Base-by-base conservation (phyloP, 2,797 vertebrate species). In the Ctenopoma kingsleyae region DNA sequence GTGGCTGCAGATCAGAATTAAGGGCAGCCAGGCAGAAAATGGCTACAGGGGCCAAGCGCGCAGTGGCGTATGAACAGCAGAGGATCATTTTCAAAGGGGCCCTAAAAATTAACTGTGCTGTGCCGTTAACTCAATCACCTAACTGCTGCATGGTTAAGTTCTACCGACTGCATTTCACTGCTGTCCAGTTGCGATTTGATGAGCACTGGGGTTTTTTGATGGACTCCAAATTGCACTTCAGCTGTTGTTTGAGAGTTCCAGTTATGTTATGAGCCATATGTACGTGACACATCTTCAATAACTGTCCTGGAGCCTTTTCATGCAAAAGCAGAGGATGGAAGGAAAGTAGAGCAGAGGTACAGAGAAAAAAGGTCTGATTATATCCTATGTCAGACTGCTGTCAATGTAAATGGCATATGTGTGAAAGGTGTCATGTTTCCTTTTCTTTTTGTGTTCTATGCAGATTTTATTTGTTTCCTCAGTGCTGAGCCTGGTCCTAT, bases 11-110 rank as follows among this genome's bases (percentile, higher is more conserved):
- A 89, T 88, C 84, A 87, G 85, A 90, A 87, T 90, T 82, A 86
- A 86, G 71, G 60, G 87, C 91, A 92, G 84, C 83, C 92, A 91
- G 82, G 87, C 88, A 86, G 90, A 93, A 94, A 93, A 93, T 93
- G 83, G 89, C 89, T 85, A 85, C 87, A 56, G 74, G 71, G 73
- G 63, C 80, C 84, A 12, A 84, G 84, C 62, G 7, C 82, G 76
- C 75, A 56, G 60, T 6, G 19, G 59, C 10, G 77, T 87, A 88
- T 72, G 78, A 85, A 82, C 77, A 84, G 84, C 85, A 86, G 63
- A 83, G 87, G 78, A 90, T 88, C 76, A 78, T 87, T 92, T 93
- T 91, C 78, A 89, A 79, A 77, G 75, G 71, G 69, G 50, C 74
- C 72, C 80, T 88, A 77, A 92, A 91, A 92, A 86, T 91, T 82